Evolutionary conservation across 2,888 invertebrate genomes (phyloP).

Genomic region (Pharmacophagus antenor): DNA sequence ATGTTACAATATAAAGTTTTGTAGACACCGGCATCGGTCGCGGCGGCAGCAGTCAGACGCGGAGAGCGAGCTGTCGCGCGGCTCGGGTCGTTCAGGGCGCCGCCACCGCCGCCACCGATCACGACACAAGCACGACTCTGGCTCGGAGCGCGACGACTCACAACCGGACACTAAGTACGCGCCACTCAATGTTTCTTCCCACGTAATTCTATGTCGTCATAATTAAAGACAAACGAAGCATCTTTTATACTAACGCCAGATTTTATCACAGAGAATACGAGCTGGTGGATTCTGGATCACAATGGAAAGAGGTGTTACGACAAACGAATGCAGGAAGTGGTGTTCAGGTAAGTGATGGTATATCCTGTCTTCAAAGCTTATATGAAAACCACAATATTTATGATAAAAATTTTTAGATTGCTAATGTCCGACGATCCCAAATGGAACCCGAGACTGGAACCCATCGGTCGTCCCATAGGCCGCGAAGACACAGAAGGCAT

Average conservation of each 20-base stretch:
- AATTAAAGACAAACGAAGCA: background rate
- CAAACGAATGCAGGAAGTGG: slow-evolving; percentile 81
- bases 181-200: too few species aligned
- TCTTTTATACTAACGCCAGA: slow-evolving; percentile 10
- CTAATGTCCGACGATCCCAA: slow-evolving; percentile 84
- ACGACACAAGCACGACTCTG: slow-evolving; percentile 87
- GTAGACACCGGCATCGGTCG: slow-evolving; percentile 88
- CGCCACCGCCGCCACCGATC: slow-evolving; percentile 88
- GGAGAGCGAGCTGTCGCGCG: slow-evolving; percentile 93
- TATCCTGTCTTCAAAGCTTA: background rate
- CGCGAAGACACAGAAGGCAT: slow-evolving; percentile 81
- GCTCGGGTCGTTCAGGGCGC: slow-evolving; percentile 89
- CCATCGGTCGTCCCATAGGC: slow-evolving; percentile 81
- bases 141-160: slow-evolving; percentile 86
- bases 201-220: background rate
- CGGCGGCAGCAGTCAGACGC: slow-evolving; percentile 91
- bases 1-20: slow-evolving; percentile 1
- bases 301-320: slow-evolving; percentile 93
- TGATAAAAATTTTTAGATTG: slow-evolving; percentile 78
- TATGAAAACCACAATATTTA: background rate
- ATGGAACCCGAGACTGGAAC: slow-evolving; percentile 74
- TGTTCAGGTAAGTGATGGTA: slow-evolving; percentile 66
- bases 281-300: slow-evolving; percentile 92
- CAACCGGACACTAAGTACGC: slow-evolving; percentile 73
- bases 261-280: slow-evolving; percentile 80